A percentile compares a stretch with the other conserved stretches of the same genome.
These are phyloP conservation scores for Tympanuchus pallidicinctus DNA, from an alignment of 2,113 vertebrate species.

Conservation along the genomic window DNA sequence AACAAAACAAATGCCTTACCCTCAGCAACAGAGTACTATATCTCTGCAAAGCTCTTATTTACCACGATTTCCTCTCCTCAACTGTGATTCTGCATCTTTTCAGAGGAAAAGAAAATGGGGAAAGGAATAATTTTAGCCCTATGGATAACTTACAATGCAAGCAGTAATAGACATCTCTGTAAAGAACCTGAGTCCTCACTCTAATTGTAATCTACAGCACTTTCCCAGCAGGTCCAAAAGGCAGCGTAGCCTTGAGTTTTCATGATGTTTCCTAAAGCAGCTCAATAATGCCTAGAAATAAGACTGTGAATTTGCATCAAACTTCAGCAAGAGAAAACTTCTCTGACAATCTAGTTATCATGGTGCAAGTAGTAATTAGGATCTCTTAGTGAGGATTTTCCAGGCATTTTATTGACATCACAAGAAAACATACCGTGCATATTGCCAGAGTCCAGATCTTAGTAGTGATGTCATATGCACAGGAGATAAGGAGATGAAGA, in stretches of 20 bases:
- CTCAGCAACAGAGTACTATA: accelerated
- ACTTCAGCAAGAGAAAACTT: not conserved
- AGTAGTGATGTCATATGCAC: not conserved
- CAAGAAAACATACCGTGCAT: not conserved
- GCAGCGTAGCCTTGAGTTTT: not conserved
- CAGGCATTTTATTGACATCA: not conserved
- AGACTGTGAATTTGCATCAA: not conserved
- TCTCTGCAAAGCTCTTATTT: not conserved
- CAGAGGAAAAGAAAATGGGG: accelerated
- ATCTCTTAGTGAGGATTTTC: not conserved
- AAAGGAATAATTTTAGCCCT: not conserved
- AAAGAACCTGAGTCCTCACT: not conserved
- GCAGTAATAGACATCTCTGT: accelerated
- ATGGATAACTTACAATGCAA: not conserved
- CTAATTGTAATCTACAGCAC: not conserved
- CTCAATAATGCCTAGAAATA: not conserved
- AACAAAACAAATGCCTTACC: not conserved
- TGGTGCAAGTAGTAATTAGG: not conserved
- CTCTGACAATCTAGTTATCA: not conserved
- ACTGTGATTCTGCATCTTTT: not conserved
- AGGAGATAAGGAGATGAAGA: not conserved
- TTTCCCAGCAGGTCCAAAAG: not conserved
- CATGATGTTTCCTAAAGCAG: not conserved
- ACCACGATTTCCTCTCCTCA: not conserved
- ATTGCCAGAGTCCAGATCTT: accelerated